Conservation (phyloP, 2,113 vertebrate species). For the Strigops habroptila region DNA sequence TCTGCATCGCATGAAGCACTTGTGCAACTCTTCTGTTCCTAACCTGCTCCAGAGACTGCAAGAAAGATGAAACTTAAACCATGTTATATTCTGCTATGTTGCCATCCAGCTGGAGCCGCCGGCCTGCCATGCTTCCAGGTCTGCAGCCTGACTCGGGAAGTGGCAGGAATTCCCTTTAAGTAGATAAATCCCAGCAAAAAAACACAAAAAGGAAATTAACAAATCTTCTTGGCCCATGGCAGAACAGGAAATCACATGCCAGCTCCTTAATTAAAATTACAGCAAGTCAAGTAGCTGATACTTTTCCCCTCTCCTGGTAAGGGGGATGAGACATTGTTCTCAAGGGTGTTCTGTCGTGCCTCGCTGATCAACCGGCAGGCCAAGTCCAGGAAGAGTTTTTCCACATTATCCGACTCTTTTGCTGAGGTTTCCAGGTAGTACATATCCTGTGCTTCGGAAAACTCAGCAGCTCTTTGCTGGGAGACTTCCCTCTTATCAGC, state of each 20-base stretch:
- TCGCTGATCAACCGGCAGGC: slow-evolving; percentile 93
- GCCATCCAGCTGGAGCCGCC: slow-evolving; percentile 46
- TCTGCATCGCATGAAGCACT: slow-evolving; percentile 34
- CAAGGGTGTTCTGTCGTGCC: slow-evolving; percentile 94
- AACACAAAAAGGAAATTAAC: neutral
- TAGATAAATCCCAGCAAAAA: slow-evolving; percentile 36
- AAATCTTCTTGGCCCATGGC: slow-evolving; percentile 6
- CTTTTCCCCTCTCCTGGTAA: slow-evolving; percentile 95
- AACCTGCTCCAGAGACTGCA: slow-evolving; percentile 33
- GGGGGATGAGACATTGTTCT: slow-evolving; percentile 92
- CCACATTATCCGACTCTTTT: slow-evolving; percentile 97
- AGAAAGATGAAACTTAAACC: slow-evolving; percentile 24
- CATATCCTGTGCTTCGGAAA: slow-evolving; percentile 94
- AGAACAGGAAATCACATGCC: neutral
- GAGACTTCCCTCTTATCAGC: slow-evolving; percentile 93
- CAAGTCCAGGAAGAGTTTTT: slow-evolving; percentile 98
- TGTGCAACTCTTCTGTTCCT: slow-evolving; percentile 40
- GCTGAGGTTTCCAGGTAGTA: slow-evolving; percentile 97
- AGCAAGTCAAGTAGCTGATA: slow-evolving; percentile 99
- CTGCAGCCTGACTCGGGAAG: slow-evolving; percentile 2
- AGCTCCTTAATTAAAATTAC: slow-evolving; percentile 87
- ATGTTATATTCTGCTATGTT: slow-evolving; percentile 44
- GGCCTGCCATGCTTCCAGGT: slow-evolving; percentile 65
- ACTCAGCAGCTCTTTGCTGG: slow-evolving; percentile 92
- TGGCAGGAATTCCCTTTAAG: slow-evolving; percentile 29